These are phyloP conservation scores for Caenorhabditis sinica DNA, from an alignment of 2,888 invertebrate genomes.

Conservation along the genomic window DNA sequence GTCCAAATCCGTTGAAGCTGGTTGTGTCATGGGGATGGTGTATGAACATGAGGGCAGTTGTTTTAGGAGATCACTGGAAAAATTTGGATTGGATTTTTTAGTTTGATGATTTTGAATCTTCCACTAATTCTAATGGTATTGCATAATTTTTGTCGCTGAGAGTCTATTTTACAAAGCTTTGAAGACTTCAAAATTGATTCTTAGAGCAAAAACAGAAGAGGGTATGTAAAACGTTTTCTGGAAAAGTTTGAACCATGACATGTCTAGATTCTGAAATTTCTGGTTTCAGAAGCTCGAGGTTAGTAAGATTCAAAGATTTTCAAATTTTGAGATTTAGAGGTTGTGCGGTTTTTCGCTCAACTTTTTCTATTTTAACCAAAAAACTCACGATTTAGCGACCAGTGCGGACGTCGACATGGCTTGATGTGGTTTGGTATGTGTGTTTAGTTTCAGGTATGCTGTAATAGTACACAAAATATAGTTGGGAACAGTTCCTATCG, in stretches of 20 bases:
- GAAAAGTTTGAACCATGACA: background rate
- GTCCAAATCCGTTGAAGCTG: slow-evolving; percentile 41
- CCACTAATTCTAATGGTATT: no score
- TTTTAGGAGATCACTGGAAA: slow-evolving; percentile 62
- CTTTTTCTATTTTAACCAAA: background rate
- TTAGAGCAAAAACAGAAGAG: no score
- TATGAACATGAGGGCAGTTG: slow-evolving; percentile 67
- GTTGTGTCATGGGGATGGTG: background rate
- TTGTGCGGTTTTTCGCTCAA: background rate
- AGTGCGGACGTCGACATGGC: slow-evolving; percentile 64
- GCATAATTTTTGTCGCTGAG: no score
- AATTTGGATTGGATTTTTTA: slow-evolving; percentile 13
- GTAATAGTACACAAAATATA: slow-evolving; percentile 30
- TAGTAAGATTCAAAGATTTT: background rate
- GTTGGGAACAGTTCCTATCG: background rate
- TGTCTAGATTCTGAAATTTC: background rate
- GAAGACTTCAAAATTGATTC: no score
- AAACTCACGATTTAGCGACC: slow-evolving; percentile 63
- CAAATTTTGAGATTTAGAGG: background rate
- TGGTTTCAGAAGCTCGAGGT: background rate
- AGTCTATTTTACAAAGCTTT: no score
- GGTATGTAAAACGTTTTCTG: no score
- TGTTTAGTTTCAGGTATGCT: slow-evolving; percentile 5
- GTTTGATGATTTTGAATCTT: background rate
- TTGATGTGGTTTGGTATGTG: slow-evolving; percentile 6